Conservation (phyloP, 2,888 invertebrate genomes). For the Podotricha telesiphe region DNA sequence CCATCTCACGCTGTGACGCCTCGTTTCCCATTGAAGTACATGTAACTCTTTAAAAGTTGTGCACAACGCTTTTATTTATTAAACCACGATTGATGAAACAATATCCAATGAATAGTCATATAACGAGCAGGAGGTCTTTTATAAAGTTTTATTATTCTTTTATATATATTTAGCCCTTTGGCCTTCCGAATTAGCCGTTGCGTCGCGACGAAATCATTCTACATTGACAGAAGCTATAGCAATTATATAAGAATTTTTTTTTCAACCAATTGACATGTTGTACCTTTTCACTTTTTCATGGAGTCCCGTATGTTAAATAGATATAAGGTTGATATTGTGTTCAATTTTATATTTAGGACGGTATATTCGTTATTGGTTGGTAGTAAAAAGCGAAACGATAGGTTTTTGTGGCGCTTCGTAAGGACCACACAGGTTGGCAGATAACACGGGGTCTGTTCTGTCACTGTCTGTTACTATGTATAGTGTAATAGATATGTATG, state of each 20-base stretch:
- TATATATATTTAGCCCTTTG: slow-evolving; percentile 61
- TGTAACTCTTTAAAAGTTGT: slow-evolving; percentile 27
- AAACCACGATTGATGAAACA: slow-evolving; percentile 47
- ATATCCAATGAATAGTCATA: slow-evolving; percentile 41
- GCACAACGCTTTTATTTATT: slow-evolving; percentile 22
- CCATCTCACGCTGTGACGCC: slow-evolving; percentile 45
- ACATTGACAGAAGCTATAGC: slow-evolving; percentile 71
- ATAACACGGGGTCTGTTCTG: slow-evolving; percentile 45
- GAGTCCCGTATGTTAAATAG: slow-evolving; percentile 42
- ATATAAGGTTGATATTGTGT: slow-evolving; percentile 52
- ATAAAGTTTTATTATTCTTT: slow-evolving; percentile 47
- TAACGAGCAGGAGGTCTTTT: slow-evolving; percentile 60
- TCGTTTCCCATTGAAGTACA: slow-evolving; percentile 37
- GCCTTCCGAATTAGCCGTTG: slow-evolving; percentile 58
- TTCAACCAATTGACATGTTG: slow-evolving; percentile 34
- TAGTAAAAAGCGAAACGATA: slow-evolving; percentile 68
- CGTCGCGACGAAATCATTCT: slow-evolving; percentile 75
- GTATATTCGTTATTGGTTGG: slow-evolving; percentile 51
- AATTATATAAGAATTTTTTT: slow-evolving; percentile 59
- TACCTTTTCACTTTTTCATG: slow-evolving; percentile 13
- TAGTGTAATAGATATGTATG: slow-evolving; percentile 6
- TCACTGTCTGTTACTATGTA: slow-evolving; percentile 22
- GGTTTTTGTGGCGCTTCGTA: slow-evolving; percentile 62
- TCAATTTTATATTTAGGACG: slow-evolving; percentile 38
- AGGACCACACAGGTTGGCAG: slow-evolving; percentile 72